Conservation (phyloP, 2,113 vertebrate species). For the Hemibagrus wyckioides region DNA sequence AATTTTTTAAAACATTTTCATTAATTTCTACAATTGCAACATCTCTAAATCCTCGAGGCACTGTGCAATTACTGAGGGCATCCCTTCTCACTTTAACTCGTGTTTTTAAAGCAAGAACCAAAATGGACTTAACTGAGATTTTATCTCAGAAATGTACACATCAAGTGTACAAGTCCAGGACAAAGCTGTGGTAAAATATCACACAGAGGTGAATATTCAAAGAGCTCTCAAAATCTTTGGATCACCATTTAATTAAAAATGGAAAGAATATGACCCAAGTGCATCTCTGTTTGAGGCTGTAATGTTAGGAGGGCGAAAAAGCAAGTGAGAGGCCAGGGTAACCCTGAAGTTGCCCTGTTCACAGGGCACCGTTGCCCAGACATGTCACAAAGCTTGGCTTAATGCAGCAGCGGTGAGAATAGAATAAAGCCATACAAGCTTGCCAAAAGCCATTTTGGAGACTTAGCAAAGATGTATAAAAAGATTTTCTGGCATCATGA, state of each 20-base stretch:
- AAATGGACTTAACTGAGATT: neutral
- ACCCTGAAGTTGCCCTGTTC: neutral
- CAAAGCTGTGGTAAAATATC: neutral
- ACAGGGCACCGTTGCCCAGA: neutral
- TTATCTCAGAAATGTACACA: neutral
- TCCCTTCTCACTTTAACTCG: neutral
- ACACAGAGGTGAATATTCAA: neutral
- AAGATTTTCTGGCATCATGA: neutral
- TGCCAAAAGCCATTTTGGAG: neutral
- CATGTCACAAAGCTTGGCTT: neutral
- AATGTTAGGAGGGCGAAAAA: neutral
- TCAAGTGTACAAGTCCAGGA: neutral
- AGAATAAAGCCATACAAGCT: neutral
- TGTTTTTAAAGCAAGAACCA: neutral
- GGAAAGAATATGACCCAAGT: neutral
- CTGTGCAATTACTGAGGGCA: neutral
- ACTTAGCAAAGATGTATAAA: neutral
- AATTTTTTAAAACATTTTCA: no score
- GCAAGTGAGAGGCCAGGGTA: neutral
- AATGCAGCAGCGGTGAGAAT: neutral
- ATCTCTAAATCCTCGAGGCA: no score
- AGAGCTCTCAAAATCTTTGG: neutral
- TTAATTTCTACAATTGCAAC: no score
- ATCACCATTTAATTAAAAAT: neutral
- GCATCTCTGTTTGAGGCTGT: neutral